Percentiles rank a stretch among this genome's conserved stretches.
Evolutionary conservation across 2,797 vertebrate species (phyloP).

Genomic region (Oryzias sinensis): DNA sequence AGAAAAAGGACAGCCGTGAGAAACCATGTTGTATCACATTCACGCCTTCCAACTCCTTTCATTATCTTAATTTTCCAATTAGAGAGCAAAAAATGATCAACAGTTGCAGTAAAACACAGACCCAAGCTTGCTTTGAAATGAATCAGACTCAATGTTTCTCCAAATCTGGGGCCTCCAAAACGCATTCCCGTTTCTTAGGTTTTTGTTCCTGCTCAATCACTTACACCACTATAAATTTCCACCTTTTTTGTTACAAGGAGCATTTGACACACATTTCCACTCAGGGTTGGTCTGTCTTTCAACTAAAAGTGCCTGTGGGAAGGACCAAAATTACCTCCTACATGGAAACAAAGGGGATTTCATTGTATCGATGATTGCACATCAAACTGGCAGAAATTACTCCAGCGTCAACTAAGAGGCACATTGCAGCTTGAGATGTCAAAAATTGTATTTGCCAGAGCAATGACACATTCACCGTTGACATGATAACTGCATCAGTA

Average conservation of each 20-base stretch:
- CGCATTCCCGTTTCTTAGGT: slow-evolving; percentile 27
- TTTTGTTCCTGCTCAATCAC: slow-evolving; percentile 3
- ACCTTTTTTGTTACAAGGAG: too few species aligned
- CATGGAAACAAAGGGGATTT: slow-evolving; percentile 12
- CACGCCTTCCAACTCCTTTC: slow-evolving; percentile 1
- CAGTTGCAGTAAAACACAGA: slow-evolving; percentile 14
- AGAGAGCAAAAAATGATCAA: slow-evolving; percentile 8
- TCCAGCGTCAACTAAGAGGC: slow-evolving; percentile 30
- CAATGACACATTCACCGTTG: too few species aligned
- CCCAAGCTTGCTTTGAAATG: slow-evolving; percentile 2
- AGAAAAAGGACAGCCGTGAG: not conserved
- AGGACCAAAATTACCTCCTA: slow-evolving; percentile 18
- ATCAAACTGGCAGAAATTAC: slow-evolving; percentile 45
- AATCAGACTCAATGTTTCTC: slow-evolving; percentile 10
- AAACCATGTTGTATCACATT: not conserved
- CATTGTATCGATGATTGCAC: slow-evolving; percentile 43
- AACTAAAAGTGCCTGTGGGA: not conserved
- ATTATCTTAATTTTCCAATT: slow-evolving; percentile 8
- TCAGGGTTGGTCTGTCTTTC: slow-evolving; percentile 11
- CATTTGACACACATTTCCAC: too few species aligned
- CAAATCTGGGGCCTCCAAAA: slow-evolving; percentile 25
- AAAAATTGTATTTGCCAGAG: slow-evolving; percentile 20
- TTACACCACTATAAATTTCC: too few species aligned
- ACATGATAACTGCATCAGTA: too few species aligned
- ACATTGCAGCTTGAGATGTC: slow-evolving; percentile 43